Evolutionary conservation across 2,797 vertebrate species (phyloP).

Genomic region (Novumbra hubbsi): DNA sequence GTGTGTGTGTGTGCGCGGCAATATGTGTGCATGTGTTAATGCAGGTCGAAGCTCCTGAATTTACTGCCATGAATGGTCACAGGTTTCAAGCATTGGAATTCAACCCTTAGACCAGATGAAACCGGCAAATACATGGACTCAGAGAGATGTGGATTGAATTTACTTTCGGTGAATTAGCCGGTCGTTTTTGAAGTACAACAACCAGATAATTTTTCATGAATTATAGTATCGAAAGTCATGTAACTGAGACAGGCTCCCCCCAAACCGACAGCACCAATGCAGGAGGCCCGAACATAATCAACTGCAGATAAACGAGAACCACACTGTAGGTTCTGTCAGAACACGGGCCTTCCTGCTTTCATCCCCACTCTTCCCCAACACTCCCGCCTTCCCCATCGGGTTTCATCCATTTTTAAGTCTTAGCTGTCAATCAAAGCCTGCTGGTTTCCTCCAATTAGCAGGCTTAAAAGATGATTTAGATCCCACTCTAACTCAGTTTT

Average conservation of each 20-base stretch:
- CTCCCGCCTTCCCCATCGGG: too few relatives aligned
- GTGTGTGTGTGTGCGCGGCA: too few relatives aligned
- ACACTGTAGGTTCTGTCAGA: neutral
- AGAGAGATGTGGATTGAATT: neutral
- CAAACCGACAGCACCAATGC: neutral
- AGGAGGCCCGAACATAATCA: neutral
- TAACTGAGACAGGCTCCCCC: neutral
- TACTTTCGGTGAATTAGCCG: neutral
- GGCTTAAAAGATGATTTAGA: too few relatives aligned
- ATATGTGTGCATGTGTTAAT: neutral
- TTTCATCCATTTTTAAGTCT: neutral
- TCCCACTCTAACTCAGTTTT: too few relatives aligned
- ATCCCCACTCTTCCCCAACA: too few relatives aligned
- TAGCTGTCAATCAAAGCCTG: neutral
- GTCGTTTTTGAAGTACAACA: neutral
- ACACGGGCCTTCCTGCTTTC: too few relatives aligned
- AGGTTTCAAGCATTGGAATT: neutral
- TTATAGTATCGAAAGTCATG: neutral
- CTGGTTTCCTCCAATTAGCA: too few relatives aligned
- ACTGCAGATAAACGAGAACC: neutral
- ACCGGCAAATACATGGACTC: neutral
- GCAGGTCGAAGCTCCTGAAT: neutral
- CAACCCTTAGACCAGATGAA: neutral
- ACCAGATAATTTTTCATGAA: neutral
- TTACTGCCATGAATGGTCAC: neutral